Evolutionary conservation across 2,797 vertebrate genomes (phyloP), one percentile per base, ranked within the genome.

Genomic region (Phoebastria nigripes): DNA sequence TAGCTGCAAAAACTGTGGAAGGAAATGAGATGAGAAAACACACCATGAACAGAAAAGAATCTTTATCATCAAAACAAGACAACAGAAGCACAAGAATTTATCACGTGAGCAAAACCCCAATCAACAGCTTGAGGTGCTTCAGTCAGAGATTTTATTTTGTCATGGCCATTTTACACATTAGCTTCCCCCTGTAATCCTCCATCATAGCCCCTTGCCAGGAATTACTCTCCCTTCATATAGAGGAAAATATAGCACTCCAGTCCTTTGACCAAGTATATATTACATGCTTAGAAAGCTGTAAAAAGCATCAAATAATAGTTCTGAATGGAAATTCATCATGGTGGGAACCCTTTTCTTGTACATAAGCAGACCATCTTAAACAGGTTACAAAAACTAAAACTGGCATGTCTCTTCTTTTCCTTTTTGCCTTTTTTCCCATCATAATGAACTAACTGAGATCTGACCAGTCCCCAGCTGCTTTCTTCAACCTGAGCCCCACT

Each of bases 381-480:
- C 15, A 65, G 18, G 13, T 51, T 69, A 63, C 49, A 39, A 56
- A 69, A 58, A 25, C 37, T 67, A 35, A 47, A 71, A 42, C 37
- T n/a, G 13, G 6, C 7, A 24, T 51, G 5, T 63, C 24, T 74
- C 13, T 28, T 44, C 46, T 61, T 62, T 49, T 78, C 49, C n/a
- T 49, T 51, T 69, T 80, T 80, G n/a, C 29, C 41, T n/a, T 20
- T 78, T 78, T 66, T 15, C 44, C 18, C 31, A 21, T 22, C 56
- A 5, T 62, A 58, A 35, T 52, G 44, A 59, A 35, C 11, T 19
- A 35, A 51, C 33, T 51, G 67, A 62, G 10, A 39, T 39, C 31
- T 51, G 29, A 46, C 35, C 9, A 97, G 96, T 97, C 94, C 58
- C 86, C 97, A 98, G 97, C 96, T 98, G 97, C 98, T 98, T 98